Percentiles rank a stretch among this genome's conserved stretches.
Evolutionary conservation across 2,888 invertebrate species (phyloP).

Genomic region (Hirtodrosophila cameraria): DNA sequence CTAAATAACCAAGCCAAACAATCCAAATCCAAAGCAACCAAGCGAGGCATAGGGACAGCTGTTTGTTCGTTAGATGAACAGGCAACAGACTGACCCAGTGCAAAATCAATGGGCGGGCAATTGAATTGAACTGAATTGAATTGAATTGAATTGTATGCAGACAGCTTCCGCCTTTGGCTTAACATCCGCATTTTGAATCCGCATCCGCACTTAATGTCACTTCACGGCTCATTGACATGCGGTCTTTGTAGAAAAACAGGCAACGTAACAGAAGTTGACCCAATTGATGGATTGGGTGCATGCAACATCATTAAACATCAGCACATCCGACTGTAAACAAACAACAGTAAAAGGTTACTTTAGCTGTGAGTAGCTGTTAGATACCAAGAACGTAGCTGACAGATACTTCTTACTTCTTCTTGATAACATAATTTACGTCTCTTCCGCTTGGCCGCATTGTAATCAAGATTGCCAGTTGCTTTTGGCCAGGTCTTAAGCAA

Average conservation of each 20-base stretch:
- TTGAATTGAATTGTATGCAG: slow-evolving; percentile 33
- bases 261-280: slow-evolving; percentile 39
- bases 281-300: slow-evolving; percentile 55
- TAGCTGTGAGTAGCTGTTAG: slow-evolving; percentile 25
- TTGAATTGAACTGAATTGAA: too few species aligned
- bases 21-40: slow-evolving; percentile 4
- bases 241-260: slow-evolving; percentile 35
- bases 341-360: slow-evolving; percentile 38
- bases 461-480: slow-evolving; percentile 53
- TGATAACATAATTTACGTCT: slow-evolving; percentile 73
- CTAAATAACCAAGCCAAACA: too few species aligned
- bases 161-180: slow-evolving; percentile 24
- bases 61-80: slow-evolving; percentile 35
- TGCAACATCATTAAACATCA: slow-evolving; percentile 15
- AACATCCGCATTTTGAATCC: slow-evolving; percentile 29
- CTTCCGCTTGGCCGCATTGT: slow-evolving; percentile 67
- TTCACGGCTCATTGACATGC: slow-evolving; percentile 64
- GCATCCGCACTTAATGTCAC: slow-evolving; percentile 33
- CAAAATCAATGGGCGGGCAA: slow-evolving; percentile 43
- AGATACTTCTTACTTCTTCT: slow-evolving; percentile 27
- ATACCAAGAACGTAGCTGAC: slow-evolving; percentile 33
- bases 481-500: slow-evolving; percentile 29
- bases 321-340: slow-evolving; percentile 15
- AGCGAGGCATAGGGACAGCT: slow-evolving; percentile 48
- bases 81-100: slow-evolving; percentile 58